Conservation (phyloP, 2,113 vertebrate species). For the Camelus bactrianus region DNA sequence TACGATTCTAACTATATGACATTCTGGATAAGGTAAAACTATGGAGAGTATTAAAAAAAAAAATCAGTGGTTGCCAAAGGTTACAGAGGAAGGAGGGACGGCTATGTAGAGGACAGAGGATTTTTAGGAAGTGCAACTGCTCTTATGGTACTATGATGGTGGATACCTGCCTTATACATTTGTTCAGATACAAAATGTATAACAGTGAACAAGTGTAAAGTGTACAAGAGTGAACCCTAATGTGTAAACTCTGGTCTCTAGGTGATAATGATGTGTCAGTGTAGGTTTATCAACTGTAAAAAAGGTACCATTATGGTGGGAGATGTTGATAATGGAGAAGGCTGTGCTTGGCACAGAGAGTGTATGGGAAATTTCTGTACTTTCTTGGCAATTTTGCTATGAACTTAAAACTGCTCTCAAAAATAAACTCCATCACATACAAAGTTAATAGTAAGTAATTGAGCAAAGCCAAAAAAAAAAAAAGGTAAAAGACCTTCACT, state of each 20-base stretch:
- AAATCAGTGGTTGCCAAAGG: not conserved
- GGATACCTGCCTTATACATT: not conserved
- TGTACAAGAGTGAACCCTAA: not conserved
- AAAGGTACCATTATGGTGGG: not conserved
- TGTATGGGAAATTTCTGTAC: not conserved
- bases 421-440: not conserved
- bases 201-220: not conserved
- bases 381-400: not conserved
- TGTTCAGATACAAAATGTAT: not conserved
- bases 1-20: not conserved
- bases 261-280: not conserved
- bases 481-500: not conserved
- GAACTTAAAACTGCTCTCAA: not conserved
- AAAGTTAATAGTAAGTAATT: not conserved
- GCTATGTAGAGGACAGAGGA: not conserved
- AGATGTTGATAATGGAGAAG: not conserved
- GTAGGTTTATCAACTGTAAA: not conserved
- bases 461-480: not conserved
- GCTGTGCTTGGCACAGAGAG: not conserved
- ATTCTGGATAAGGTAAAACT: not conserved
- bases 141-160: not conserved
- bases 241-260: not conserved
- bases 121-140: not conserved
- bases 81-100: too few relatives aligned
- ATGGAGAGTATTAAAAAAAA: not conserved